Percentiles rank a stretch among this genome's conserved stretches.
Conservation (phyloP, 1,140 invertebrate genomes). For the Heterodera carotae region DNA sequence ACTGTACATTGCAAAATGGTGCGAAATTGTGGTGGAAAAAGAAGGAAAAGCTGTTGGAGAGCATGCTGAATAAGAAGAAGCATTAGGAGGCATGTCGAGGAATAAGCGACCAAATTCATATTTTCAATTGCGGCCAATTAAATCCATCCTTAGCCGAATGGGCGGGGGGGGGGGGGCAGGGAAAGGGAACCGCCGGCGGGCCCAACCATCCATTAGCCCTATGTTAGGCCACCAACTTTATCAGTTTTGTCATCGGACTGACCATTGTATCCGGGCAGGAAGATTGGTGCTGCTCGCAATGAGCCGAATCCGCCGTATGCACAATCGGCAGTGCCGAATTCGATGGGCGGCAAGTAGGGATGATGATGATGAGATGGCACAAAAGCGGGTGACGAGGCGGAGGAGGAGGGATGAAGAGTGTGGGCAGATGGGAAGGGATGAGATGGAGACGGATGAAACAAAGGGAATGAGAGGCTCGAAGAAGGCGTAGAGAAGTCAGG, state of each 20-base stretch:
- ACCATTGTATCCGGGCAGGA: slow-evolving; percentile 10
- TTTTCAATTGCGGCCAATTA: too few relatives aligned
- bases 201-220: too few relatives aligned
- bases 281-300: background rate
- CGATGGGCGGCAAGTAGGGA: slow-evolving; percentile 15
- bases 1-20: slow-evolving; percentile 7
- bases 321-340: background rate
- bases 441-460: background rate
- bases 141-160: too few relatives aligned
- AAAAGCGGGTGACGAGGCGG: background rate
- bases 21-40: slow-evolving; percentile 9
- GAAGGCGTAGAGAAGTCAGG: background rate
- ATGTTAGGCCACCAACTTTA: too few relatives aligned
- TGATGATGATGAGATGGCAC: background rate
- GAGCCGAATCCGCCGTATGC: background rate
- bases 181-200: too few relatives aligned
- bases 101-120: too few relatives aligned
- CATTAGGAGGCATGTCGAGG: background rate
- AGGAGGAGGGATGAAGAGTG: background rate
- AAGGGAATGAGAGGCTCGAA: background rate
- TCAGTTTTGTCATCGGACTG: too few relatives aligned
- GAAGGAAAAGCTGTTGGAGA: background rate
- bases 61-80: background rate
- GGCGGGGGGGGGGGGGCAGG: too few relatives aligned
- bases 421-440: background rate